Evolutionary conservation across 1,140 invertebrate genomes (phyloP).

Genomic region (Laupala kohalensis): DNA sequence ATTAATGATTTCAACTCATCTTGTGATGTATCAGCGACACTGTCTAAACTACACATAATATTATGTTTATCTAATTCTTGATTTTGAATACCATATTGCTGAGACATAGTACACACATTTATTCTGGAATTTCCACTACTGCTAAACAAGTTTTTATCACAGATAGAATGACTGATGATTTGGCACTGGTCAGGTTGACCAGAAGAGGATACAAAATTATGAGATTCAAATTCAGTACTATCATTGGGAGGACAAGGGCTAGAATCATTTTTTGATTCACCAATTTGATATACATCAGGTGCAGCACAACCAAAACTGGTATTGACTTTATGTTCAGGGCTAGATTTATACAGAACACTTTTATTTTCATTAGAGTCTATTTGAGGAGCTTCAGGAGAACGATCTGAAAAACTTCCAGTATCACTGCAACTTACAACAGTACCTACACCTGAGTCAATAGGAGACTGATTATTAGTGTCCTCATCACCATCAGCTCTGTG

Average conservation of each 20-base stretch:
- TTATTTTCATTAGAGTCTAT: slow-evolving; percentile 10
- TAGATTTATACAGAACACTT: background rate
- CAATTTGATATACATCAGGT: background rate
- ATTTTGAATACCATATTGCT: background rate
- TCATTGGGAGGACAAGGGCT: background rate
- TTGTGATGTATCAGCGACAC: too few species aligned
- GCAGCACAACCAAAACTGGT: background rate
- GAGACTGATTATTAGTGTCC: slow-evolving; percentile 5
- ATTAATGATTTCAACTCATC: too few species aligned
- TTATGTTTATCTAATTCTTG: too few species aligned
- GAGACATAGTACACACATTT: background rate
- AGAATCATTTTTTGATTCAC: background rate
- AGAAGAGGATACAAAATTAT: background rate
- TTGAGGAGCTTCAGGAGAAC: slow-evolving; percentile 12
- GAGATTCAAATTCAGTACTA: background rate
- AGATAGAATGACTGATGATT: background rate
- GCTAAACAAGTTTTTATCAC: background rate
- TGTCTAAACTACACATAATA: too few species aligned
- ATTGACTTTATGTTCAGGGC: background rate
- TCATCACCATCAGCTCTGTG: background rate
- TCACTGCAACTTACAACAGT: slow-evolving; percentile 12
- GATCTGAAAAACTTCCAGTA: slow-evolving; percentile 13
- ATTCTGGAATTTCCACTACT: background rate
- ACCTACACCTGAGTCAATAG: slow-evolving; percentile 13
- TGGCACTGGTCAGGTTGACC: background rate